Evolutionary conservation across 2,113 vertebrate species (phyloP).

Genomic region (Pundamilia nyererei): DNA sequence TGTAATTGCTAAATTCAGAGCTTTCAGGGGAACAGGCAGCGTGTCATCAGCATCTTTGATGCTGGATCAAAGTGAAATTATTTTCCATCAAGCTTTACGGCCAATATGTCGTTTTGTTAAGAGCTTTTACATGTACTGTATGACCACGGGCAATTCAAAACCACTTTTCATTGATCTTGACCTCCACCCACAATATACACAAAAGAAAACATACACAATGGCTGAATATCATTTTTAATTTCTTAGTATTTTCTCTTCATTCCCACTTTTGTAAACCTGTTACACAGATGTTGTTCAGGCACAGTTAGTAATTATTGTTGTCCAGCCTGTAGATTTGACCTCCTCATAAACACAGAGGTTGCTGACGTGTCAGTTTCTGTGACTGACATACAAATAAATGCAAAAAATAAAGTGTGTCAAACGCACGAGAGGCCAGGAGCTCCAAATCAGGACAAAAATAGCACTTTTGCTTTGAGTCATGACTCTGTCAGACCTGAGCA

Average conservation of each 20-base stretch:
- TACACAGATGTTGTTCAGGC: not conserved
- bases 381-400: not conserved
- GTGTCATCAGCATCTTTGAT: not conserved
- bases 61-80: not conserved
- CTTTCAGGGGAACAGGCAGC: not conserved
- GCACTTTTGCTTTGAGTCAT: not conserved
- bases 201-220: not conserved
- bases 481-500: not conserved
- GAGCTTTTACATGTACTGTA: not conserved
- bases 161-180: not conserved
- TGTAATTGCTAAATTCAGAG: not conserved
- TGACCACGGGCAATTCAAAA: not conserved
- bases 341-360: not conserved
- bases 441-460: not conserved
- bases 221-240: not conserved
- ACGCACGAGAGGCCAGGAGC: not conserved
- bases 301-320: not conserved
- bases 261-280: not conserved
- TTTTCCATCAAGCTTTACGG: not conserved
- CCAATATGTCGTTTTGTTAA: not conserved
- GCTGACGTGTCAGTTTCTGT: not conserved
- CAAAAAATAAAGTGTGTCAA: not conserved
- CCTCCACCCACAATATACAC: not conserved
- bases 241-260: not conserved
- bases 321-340: not conserved